phyloP scores from a whole-genome alignment of 2,888 invertebrate species.

The Adineta ricciae region DNA sequence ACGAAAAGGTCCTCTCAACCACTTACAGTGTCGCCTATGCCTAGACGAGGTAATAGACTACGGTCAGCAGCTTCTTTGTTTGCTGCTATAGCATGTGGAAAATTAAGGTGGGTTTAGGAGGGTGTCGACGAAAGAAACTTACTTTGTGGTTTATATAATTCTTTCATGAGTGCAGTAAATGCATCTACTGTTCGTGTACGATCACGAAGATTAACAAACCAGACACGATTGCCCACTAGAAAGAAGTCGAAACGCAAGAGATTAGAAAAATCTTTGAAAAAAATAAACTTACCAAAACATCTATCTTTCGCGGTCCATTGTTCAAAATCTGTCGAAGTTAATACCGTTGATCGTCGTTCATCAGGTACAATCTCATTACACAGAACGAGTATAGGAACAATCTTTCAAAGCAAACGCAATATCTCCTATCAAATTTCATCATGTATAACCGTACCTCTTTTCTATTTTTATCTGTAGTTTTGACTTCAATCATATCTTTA shows the following conservation, averaged over 20 bases:
- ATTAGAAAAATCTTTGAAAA: neutral
- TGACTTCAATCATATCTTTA: neutral
- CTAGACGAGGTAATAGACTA: constrained; percentile 1
- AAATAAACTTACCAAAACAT: neutral
- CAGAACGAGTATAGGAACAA: neutral
- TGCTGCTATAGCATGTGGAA: constrained; percentile 2
- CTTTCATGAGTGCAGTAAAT: neutral
- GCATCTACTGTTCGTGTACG: neutral
- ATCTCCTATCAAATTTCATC: too few relatives aligned
- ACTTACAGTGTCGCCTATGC: neutral
- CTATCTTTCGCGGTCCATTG: constrained; percentile 6
- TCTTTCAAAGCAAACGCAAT: neutral
- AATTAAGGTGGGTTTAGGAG: too few relatives aligned
- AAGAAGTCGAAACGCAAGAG: neutral
- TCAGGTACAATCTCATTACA: constrained; percentile 6
- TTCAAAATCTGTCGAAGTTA: neutral
- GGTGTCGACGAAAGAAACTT: neutral
- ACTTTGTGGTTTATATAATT: constrained; percentile 20
- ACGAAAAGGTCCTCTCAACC: neutral
- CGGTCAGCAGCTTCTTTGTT: constrained; percentile 1
- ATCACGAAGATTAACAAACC: constrained; percentile 6
- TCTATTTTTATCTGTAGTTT: neutral
- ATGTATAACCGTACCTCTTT: neutral
- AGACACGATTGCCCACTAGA: neutral
- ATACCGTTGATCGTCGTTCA: neutral